A percentile compares a stretch with the other conserved stretches of the same genome.
These are phyloP conservation scores for Malurus leucopterus DNA, from an alignment of 2,797 vertebrate species.

Conservation along the genomic window DNA sequence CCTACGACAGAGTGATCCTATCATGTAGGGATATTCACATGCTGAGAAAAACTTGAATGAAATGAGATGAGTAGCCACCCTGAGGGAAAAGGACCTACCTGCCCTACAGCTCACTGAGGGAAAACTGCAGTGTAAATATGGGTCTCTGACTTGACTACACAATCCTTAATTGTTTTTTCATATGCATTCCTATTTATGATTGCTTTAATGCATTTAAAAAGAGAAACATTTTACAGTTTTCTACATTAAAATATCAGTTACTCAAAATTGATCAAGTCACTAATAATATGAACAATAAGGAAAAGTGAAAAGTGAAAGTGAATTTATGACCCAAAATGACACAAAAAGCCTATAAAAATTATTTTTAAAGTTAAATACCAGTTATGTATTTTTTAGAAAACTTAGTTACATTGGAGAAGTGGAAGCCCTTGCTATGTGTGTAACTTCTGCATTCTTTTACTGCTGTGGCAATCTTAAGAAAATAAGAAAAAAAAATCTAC, in stretches of 20 bases:
- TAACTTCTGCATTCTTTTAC: slow-evolving; percentile 32
- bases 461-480: background rate
- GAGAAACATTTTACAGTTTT: slow-evolving; percentile 23
- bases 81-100: background rate
- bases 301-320: slow-evolving; percentile 2
- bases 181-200: slow-evolving; percentile 55
- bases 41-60: background rate
- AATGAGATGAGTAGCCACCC: background rate
- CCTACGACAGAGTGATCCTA: background rate
- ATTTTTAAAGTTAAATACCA: slow-evolving; percentile 49
- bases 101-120: background rate
- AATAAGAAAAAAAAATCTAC: background rate
- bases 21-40: background rate
- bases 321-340: slow-evolving; percentile 29
- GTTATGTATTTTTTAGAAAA: slow-evolving; percentile 57
- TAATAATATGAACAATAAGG: slow-evolving; percentile 1
- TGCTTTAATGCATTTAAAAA: slow-evolving; percentile 51
- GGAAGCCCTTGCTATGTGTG: slow-evolving; percentile 5
- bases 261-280: background rate
- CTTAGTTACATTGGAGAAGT: slow-evolving; percentile 38
- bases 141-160: background rate
- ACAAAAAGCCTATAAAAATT: slow-evolving; percentile 11
- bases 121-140: background rate
- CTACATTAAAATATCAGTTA: slow-evolving; percentile 30
- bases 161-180: background rate